Evolutionary conservation across 1,140 invertebrate genomes (phyloP).

Genomic region (Nilaparvata lugens): DNA sequence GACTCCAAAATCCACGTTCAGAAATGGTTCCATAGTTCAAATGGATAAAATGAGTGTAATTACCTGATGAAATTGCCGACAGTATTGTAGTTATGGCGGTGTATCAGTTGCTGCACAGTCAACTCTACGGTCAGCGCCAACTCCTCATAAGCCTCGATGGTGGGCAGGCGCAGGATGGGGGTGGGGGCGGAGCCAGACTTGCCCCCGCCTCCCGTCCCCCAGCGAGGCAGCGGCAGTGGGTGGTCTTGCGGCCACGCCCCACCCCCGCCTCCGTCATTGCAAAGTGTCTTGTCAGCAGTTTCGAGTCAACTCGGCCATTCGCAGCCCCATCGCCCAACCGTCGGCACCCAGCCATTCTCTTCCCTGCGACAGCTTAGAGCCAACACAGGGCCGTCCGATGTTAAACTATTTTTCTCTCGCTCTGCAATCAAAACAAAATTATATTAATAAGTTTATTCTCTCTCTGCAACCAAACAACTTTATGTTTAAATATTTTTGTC

Average conservation of each 20-base stretch:
- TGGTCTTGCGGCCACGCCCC: conserved; percentile 45
- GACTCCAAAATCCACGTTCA: no score
- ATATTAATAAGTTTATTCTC: background rate
- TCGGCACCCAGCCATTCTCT: conserved; percentile 56
- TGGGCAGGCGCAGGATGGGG: conserved; percentile 43
- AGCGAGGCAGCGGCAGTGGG: conserved; percentile 58
- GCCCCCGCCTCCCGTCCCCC: conserved; percentile 37
- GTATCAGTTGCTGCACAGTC: conserved; percentile 62
- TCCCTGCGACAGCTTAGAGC: conserved; percentile 47
- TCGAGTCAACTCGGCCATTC: conserved; percentile 91
- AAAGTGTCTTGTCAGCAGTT: conserved; percentile 14
- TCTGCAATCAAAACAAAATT: conserved; percentile 31
- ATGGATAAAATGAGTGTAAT: conserved; percentile 10
- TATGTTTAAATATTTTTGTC: no score
- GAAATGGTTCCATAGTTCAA: background rate
- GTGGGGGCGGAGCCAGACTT: no score
- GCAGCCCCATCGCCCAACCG: conserved; percentile 72
- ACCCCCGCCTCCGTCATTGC: background rate
- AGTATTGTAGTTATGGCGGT: conserved; percentile 75
- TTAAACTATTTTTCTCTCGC: conserved; percentile 44
- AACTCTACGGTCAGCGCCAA: conserved; percentile 64
- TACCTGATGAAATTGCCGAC: conserved; percentile 69
- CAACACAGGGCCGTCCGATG: conserved; percentile 45
- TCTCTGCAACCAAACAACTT: background rate
- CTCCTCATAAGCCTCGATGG: conserved; percentile 65